Base-by-base conservation (phyloP, 1,140 invertebrate genomes). In the Drosophila triauraria region DNA sequence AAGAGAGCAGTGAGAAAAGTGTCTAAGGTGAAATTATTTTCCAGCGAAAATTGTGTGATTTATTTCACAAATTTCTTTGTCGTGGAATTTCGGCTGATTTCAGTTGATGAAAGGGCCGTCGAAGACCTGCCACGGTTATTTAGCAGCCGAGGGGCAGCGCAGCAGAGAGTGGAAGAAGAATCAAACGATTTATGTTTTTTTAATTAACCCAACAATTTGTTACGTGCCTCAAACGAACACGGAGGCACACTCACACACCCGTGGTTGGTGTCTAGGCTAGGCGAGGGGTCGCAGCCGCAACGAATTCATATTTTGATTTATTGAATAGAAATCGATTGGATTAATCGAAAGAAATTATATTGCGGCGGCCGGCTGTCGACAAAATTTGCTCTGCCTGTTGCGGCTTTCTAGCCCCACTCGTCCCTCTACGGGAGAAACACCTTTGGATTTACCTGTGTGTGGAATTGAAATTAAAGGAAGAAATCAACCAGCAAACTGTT, bases 131-230 rank as follows among this genome's bases (percentile, higher is more conserved):
- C 72, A 83, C 77, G 64, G 71, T 81, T 81, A 23, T 75, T 85
- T 78, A 70, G 70, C 65, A 65, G 65, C 54, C 54, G 67, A 57
- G 40, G 23, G 30, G 44, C 23, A 17, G 38, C 44, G 44, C 23
- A 17, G 38, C 44, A 7, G 48, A 20, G 61, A 44, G 59, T 44
- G 51, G 67, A 78, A 72, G 63, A 72, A 76, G 88, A 90, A 83
- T 87, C 78, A 84, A 91, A 91, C 91, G 85, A 91, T 91, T 91
- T 91, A 91, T 91, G 91, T 82, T 91, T 91, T 91, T 91, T 91
- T 91, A 91, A 91, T 91, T 91, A 91, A 91, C 91, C 91, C 76
- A 82, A 79, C 91, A 91, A 91, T 91, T 91, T 91, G 91, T 91
- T 91, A 91, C 91, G 91, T 88, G 82, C 84, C 80, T 91, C 88